These are phyloP conservation scores for Drosophila falleni DNA, from an alignment of 2,888 invertebrate genomes.

Conservation along the genomic window DNA sequence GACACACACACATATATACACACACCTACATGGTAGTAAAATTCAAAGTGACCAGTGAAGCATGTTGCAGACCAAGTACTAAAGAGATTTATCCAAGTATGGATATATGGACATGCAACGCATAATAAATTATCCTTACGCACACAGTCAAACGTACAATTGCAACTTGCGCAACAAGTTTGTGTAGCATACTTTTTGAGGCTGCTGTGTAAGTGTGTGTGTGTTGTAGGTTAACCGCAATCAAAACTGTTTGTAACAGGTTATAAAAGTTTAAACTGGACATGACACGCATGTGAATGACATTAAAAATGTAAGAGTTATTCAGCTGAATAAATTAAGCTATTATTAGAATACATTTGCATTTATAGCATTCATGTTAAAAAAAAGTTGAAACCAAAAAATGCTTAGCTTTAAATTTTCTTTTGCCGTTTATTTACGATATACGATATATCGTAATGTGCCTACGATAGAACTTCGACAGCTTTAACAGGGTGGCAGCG, in stretches of 20 bases:
- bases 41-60: slow-evolving; percentile 76
- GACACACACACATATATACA: slow-evolving; percentile 1
- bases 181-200: slow-evolving; percentile 51
- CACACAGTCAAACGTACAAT: slow-evolving; percentile 55
- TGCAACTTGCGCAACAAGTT: slow-evolving; percentile 81
- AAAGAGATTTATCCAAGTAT: slow-evolving; percentile 57
- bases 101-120: slow-evolving; percentile 60
- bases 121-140: slow-evolving; percentile 66
- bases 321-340: background rate
- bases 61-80: slow-evolving; percentile 44
- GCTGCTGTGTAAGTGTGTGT: background rate
- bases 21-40: slow-evolving; percentile 25
- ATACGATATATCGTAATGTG: slow-evolving; percentile 9
- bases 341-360: background rate
- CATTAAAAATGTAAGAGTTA: background rate
- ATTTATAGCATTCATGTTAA: background rate
- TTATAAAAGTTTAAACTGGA: slow-evolving; percentile 62
- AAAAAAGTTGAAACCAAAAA: background rate
- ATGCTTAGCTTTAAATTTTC: background rate
- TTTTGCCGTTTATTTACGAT: slow-evolving; percentile 14
- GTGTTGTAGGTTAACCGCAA: slow-evolving; percentile 35
- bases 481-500: slow-evolving; percentile 43
- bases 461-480: background rate
- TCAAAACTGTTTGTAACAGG: slow-evolving; percentile 52
- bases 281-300: slow-evolving; percentile 52